Evolutionary conservation across 2,113 vertebrate species (phyloP), one percentile per base, ranked within the genome.

Genomic region (Fulmarus glacialis): DNA sequence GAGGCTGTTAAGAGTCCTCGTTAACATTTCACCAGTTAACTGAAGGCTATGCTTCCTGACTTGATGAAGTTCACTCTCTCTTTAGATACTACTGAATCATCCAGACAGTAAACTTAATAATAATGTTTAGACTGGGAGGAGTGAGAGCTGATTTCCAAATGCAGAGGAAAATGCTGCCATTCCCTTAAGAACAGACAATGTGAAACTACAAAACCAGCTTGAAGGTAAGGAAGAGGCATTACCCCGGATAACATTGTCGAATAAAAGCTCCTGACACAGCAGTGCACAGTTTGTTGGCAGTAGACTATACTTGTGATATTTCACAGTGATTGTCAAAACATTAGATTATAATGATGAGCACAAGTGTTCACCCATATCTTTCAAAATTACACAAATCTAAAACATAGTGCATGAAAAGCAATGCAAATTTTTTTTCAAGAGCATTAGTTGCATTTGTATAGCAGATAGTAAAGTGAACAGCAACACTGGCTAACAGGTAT

Each of bases 1-100:
- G 67, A 83, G 93, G 90, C 85, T 71, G 38, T 47, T 48, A 16
- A 26, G 53, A 75, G 42, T 29, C 87, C 62, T 62, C 3, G 1
- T 70, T 90, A 89, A 82, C 38, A 92, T 88, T 87, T 96, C 81
- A 88, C 27, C 66, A 66, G 70, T 58, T 75, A 87, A 68, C 93
- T 87, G 66, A 80, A 64, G 70, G 73, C 87, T 93, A 11, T 45
- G 53, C 53, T 73, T 87, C 83, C 62, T 73, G 70, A 36, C 63
- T 85, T 43, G 22, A 36, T 18, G 74, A 83, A 63, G 66, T 80
- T 82, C 42, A 16, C 63, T 84, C 74, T 85, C 43, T 91, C 60
- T 64, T 75, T 43, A 58, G 71, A 45, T 48, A 32, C 48, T 59
- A 82, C 70, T 75, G 40, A 82, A 85, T 95, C 73, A 73, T 29